Conservation (phyloP, 2,888 invertebrate species). For the Orthonevra nobilis region DNA sequence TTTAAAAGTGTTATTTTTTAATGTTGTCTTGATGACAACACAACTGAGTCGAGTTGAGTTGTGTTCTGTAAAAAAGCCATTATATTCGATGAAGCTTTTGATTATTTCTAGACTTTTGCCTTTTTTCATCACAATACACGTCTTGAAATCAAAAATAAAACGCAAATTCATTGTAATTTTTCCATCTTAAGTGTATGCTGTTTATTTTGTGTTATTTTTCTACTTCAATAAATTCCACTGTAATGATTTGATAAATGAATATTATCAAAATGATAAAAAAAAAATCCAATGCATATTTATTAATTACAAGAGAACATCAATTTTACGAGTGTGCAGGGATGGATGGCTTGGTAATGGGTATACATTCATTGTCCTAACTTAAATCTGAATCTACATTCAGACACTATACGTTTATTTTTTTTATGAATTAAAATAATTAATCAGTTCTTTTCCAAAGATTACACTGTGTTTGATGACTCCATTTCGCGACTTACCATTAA, state of each 20-base stretch:
- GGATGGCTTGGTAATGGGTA: conserved; percentile 13
- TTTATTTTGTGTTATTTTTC: conserved; percentile 44
- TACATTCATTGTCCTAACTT: conserved; percentile 7
- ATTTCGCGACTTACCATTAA: conserved; percentile 47
- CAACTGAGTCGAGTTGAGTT: too few relatives aligned
- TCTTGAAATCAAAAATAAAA: too few relatives aligned
- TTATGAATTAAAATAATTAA: conserved; percentile 61
- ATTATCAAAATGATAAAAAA: conserved; percentile 45
- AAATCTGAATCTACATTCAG: not conserved
- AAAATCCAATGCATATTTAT: conserved; percentile 40
- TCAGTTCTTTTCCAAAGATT: conserved; percentile 69
- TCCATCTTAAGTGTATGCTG: conserved; percentile 28
- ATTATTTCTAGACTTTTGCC: too few relatives aligned
- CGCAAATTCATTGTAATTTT: not conserved
- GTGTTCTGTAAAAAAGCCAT: too few relatives aligned
- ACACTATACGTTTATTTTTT: conserved; percentile 3
- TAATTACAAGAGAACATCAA: conserved; percentile 54
- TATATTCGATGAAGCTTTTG: too few relatives aligned
- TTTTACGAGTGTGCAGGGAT: conserved; percentile 28
- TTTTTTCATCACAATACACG: too few relatives aligned
- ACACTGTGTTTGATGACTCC: conserved; percentile 48
- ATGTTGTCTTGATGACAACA: too few relatives aligned
- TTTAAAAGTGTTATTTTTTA: too few relatives aligned
- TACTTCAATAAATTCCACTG: conserved; percentile 35
- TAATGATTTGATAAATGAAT: conserved; percentile 47